phyloP scores from a whole-genome alignment of 53 echinoderm and acorn worm genomes.

The Actinopyga echinites region DNA sequence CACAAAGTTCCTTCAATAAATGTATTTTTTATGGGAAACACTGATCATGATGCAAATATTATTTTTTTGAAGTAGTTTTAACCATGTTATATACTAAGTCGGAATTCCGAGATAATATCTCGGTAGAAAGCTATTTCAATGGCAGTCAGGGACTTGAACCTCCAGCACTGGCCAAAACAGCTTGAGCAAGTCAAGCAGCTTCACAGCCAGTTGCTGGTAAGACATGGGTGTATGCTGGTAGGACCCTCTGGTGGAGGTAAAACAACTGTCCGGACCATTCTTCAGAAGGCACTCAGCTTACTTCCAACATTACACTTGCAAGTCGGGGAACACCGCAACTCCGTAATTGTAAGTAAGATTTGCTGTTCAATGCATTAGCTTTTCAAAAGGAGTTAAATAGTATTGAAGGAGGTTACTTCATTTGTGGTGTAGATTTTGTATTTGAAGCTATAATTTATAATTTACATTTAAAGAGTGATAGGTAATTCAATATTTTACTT shows the following conservation, averaged over 20 bases:
- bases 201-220: constrained; percentile 87
- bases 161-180: constrained; percentile 96
- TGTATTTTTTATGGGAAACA: background rate
- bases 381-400: too few species aligned
- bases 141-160: constrained; percentile 80
- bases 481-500: too few species aligned
- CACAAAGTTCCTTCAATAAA: too few species aligned
- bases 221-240: constrained; percentile 96
- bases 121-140: constrained; percentile 96
- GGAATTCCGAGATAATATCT: too few species aligned
- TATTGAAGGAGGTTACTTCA: too few species aligned
- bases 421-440: too few species aligned
- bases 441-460: too few species aligned
- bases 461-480: too few species aligned
- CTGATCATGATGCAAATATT: background rate
- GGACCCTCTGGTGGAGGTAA: constrained; percentile 98
- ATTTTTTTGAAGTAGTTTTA: background rate
- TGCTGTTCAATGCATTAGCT: background rate
- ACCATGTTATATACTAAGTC: background rate
- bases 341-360: constrained; percentile 68
- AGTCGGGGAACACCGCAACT: constrained; percentile 56
- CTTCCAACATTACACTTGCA: constrained; percentile 86
- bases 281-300: constrained; percentile 90
- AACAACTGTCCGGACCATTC: constrained; percentile 82
- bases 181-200: constrained; percentile 95